phyloP scores from a whole-genome alignment of 2,797 vertebrate species.

The Pseudopleuronectes americanus region DNA sequence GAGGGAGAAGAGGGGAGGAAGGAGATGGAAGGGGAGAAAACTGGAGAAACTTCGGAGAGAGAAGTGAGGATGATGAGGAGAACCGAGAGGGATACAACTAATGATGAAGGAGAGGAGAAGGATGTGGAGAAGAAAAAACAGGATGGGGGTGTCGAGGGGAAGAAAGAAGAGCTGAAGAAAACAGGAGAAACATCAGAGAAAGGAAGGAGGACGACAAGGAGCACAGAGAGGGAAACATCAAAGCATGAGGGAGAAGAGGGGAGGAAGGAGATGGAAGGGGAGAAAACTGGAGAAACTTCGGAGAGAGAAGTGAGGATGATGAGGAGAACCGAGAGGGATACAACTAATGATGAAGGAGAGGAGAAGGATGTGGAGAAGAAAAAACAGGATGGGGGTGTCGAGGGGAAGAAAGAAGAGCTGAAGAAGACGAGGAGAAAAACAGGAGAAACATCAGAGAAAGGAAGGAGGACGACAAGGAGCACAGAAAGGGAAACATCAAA shows the following conservation, averaged over 20 bases:
- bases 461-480: not conserved
- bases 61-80: not conserved
- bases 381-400: too few relatives aligned
- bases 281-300: not conserved
- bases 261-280: not conserved
- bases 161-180: too few relatives aligned
- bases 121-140: not conserved
- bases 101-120: too few relatives aligned
- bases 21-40: not conserved
- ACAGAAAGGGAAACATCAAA: not conserved
- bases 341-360: too few relatives aligned
- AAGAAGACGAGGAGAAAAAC: not conserved
- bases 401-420: not conserved
- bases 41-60: not conserved
- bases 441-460: not conserved
- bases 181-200: not conserved
- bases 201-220: not conserved
- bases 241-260: too few relatives aligned
- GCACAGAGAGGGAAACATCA: too few relatives aligned
- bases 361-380: too few relatives aligned
- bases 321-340: not conserved
- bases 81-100: too few relatives aligned
- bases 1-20: not conserved
- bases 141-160: not conserved
- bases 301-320: not conserved